Base-by-base conservation (phyloP, 2,113 vertebrate species). In the Psammodynastes pulverulentus region DNA sequence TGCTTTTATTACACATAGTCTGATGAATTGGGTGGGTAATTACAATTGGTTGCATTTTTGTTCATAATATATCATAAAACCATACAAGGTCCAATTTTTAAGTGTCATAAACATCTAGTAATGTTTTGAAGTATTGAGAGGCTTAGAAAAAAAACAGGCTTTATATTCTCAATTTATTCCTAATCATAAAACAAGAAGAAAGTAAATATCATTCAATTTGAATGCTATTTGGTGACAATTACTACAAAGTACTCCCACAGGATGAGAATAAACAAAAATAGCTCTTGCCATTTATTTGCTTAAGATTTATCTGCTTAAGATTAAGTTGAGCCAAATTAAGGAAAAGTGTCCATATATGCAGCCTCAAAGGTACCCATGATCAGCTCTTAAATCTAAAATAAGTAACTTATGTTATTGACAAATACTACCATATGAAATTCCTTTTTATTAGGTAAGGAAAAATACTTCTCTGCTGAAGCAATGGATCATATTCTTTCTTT, bases 51-150 rank as follows among this genome's bases (percentile, higher is more conserved):
- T 53, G n/a, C 19, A 48, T 91, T 91, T 58, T 17, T 46, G 46
- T 17, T 58, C 90, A 46, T 56, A 53, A 91, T 91, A 86, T 49
- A 58, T 43, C 53, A 58, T 53, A 91, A 62, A 23, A 49, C 56
- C 26, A 39, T n/a, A 91, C 19, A 3, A 19, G 48, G 84, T 23
- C 21, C 58, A 62, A 86, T 24, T 86, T 58, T 91, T 86, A 86
- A 62, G 84, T 49, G 45, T 62, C 45, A 91, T 91, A 86, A 62
- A 26, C 39, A 86, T 91, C 26, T 45, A 86, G 29, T 48, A 48
- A n/a, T 49, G 24, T 91, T 86, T 43, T 46, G 86, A 91, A 85
- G n/a, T 58, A 91, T n/a, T 86, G 90, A 86, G 45, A 21, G 43
- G 84, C 84, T 86, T 29, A 58, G 56, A 86, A 46, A 86, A 24